phyloP scores from a whole-genome alignment of 2,113 vertebrate genomes.

The Merops nubicus region DNA sequence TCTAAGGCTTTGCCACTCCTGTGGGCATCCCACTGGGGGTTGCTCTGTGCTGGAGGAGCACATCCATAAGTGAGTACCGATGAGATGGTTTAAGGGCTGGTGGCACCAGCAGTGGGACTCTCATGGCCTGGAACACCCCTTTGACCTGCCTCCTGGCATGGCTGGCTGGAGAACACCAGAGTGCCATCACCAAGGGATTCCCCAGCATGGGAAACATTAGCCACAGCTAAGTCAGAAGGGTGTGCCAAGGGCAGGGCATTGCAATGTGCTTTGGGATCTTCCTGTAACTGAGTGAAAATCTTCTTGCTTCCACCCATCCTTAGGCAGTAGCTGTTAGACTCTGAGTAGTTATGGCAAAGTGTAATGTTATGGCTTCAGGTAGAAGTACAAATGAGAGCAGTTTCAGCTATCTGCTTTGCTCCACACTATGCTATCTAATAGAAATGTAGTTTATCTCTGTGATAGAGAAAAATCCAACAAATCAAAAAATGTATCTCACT shows the following conservation, averaged over 20 bases:
- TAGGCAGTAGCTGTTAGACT: neutral
- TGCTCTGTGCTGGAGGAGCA: neutral
- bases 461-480: neutral
- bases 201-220: neutral
- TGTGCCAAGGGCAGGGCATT: neutral
- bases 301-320: neutral
- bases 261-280: neutral
- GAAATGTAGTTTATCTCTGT: neutral
- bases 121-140: neutral
- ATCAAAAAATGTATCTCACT: neutral
- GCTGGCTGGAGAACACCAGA: neutral
- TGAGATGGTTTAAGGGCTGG: neutral
- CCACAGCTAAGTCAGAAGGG: neutral
- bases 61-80: neutral
- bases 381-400: neutral
- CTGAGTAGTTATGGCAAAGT: neutral
- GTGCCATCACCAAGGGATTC: neutral
- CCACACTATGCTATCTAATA: neutral
- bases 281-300: neutral
- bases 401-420: neutral
- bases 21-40: neutral
- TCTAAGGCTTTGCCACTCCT: neutral
- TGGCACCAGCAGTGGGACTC: neutral
- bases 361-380: neutral
- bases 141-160: rapidly evolving